phyloP scores from a whole-genome alignment of 2,113 vertebrate species.

The Saguinus midas region DNA sequence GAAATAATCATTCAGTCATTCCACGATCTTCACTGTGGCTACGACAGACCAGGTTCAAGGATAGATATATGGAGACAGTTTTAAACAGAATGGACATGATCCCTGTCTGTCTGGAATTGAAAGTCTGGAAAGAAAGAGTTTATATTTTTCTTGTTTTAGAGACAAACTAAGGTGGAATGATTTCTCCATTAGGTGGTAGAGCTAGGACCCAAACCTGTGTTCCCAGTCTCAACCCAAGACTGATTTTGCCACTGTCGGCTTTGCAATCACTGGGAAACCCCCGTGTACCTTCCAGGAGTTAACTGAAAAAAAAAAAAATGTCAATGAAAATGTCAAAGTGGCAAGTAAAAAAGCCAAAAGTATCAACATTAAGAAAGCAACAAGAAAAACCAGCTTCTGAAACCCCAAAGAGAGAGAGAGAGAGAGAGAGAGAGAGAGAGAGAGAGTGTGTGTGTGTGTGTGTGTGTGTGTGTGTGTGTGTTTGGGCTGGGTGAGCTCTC shows the following conservation, averaged over 20 bases:
- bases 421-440: no score
- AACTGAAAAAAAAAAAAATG: background rate
- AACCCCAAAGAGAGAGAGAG: background rate
- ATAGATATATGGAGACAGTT: background rate
- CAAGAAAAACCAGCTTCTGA: background rate
- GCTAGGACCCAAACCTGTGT: background rate
- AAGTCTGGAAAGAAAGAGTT: background rate
- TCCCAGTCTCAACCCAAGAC: background rate
- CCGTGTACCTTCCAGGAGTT: background rate
- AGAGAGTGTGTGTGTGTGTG: background rate
- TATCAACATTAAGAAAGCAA: background rate
- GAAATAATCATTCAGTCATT: background rate
- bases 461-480: background rate
- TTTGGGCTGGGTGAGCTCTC: no score
- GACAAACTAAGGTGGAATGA: background rate
- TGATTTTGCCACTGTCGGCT: background rate
- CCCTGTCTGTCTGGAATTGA: background rate
- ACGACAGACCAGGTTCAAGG: background rate
- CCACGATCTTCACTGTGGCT: background rate
- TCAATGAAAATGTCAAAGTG: background rate
- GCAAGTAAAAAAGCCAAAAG: background rate
- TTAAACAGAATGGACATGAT: background rate
- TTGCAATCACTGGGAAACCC: background rate
- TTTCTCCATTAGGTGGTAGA: background rate
- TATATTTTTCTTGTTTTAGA: background rate